phyloP scores from a whole-genome alignment of 2,888 invertebrate species.

The Halocaridina rubra region DNA sequence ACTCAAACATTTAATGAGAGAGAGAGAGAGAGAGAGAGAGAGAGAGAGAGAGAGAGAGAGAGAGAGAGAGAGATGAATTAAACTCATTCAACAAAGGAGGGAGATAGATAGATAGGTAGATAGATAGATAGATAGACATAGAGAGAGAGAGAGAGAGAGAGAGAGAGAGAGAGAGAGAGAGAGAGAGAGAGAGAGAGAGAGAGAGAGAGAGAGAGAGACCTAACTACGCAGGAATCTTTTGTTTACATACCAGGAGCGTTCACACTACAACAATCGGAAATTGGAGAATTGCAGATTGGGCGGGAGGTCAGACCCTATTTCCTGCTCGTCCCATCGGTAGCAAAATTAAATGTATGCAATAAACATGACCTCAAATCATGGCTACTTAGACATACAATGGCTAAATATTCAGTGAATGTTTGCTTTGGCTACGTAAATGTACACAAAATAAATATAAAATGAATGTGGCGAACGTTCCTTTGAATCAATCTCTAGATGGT shows the following conservation, averaged over 20 bases:
- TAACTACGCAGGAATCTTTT: neutral
- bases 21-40: conserved; percentile 12
- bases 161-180: neutral
- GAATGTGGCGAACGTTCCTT: no score
- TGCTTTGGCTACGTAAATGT: no score
- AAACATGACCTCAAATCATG: no score
- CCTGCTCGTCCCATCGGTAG: no score
- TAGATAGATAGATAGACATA: neutral
- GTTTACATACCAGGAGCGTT: neutral
- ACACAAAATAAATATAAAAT: no score
- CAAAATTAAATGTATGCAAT: no score
- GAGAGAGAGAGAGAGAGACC: conserved; percentile 14
- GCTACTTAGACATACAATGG: no score
- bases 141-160: neutral
- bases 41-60: conserved; percentile 11
- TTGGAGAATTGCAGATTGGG: no score
- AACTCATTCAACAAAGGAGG: neutral
- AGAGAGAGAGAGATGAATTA: neutral
- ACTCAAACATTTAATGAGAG: neutral
- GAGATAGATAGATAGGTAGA: neutral
- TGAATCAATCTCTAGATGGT: no score
- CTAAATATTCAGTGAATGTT: no score
- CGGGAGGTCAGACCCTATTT: no score
- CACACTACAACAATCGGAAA: neutral
- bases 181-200: conserved; percentile 15